phyloP scores from a whole-genome alignment of 2,797 vertebrate species.

The Balearica regulorum region DNA sequence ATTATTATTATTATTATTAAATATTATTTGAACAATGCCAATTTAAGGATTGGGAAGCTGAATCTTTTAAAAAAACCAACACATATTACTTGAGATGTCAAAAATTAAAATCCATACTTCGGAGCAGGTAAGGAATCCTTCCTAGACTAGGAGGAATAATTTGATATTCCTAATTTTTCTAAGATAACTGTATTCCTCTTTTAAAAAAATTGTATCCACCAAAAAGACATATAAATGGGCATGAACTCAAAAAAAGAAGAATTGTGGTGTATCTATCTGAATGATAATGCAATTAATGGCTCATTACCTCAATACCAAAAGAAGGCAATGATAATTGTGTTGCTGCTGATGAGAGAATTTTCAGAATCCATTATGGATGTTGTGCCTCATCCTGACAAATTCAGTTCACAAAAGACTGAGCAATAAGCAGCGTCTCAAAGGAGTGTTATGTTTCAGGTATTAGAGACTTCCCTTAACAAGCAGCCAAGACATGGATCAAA shows the following conservation, averaged over 20 bases:
- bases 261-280: background rate
- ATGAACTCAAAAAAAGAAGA: background rate
- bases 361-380: background rate
- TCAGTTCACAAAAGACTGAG: background rate
- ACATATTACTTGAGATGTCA: background rate
- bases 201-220: background rate
- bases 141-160: background rate
- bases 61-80: background rate
- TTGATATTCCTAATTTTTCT: background rate
- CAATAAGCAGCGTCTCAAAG: background rate
- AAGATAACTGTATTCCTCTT: background rate
- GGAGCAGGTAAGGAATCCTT: background rate
- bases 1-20: background rate
- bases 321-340: background rate
- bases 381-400: background rate
- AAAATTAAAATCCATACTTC: background rate
- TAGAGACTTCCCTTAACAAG: background rate
- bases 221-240: background rate
- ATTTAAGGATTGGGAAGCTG: background rate
- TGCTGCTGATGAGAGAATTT: background rate
- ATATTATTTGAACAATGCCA: background rate
- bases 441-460: background rate
- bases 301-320: background rate
- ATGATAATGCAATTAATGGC: background rate
- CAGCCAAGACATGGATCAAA: background rate